Conservation (phyloP, 2,113 vertebrate genomes). For the Serilophus lunatus region DNA sequence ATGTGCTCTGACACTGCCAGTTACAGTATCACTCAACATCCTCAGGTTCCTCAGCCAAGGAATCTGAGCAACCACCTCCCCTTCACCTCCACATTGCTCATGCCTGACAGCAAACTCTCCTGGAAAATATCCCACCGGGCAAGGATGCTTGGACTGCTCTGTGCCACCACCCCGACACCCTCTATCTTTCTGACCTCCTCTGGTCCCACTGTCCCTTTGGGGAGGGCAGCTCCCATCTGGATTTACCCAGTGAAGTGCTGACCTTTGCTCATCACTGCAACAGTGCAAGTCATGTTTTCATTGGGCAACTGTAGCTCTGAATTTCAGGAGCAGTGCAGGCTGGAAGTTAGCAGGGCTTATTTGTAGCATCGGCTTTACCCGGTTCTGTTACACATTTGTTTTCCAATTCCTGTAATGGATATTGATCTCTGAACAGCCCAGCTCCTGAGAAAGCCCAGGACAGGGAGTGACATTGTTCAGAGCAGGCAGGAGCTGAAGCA, state of each 20-base stretch:
- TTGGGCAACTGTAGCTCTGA: background rate
- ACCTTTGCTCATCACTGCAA: background rate
- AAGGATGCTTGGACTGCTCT: background rate
- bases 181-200: background rate
- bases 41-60: background rate
- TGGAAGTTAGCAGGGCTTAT: background rate
- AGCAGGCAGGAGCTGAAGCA: background rate
- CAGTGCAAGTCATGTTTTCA: background rate
- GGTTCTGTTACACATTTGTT: background rate
- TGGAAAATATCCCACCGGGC: background rate
- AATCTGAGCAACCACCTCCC: background rate
- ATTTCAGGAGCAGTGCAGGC: background rate
- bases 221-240: background rate
- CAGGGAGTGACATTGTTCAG: background rate
- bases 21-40: rapidly evolving
- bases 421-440: background rate
- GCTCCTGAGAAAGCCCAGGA: background rate
- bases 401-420: background rate
- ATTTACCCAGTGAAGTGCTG: rapidly evolving
- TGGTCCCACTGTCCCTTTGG: background rate
- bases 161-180: background rate
- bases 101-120: background rate
- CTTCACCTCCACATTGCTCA: background rate
- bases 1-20: background rate
- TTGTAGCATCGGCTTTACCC: background rate